These are phyloP conservation scores for Chloroceryle inda DNA, from an alignment of 2,797 vertebrate genomes.

Conservation along the genomic window DNA sequence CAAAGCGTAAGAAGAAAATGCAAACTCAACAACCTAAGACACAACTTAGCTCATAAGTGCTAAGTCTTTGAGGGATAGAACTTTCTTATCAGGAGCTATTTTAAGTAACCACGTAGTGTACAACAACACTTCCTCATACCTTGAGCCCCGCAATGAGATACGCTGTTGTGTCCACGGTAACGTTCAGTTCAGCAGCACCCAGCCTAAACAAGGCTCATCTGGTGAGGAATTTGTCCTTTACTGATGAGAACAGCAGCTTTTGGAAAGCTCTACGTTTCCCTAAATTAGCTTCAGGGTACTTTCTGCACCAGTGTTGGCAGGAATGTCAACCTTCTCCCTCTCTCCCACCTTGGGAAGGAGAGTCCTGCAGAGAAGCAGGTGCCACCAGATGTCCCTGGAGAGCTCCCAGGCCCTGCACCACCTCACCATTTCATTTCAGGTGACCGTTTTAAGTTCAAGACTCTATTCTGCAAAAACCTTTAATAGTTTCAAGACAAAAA, in stretches of 20 bases:
- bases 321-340: neutral
- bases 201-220: neutral
- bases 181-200: neutral
- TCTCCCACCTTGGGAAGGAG: neutral
- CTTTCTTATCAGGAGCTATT: slow-evolving; percentile 6
- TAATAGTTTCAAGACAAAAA: neutral
- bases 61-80: neutral
- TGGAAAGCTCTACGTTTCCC: neutral
- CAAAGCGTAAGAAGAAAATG: neutral
- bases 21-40: neutral
- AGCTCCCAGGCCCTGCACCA: fast-evolving
- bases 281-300: fast-evolving
- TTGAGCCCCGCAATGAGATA: fast-evolving
- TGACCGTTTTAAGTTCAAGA: neutral
- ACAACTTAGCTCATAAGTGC: neutral
- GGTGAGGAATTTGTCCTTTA: neutral
- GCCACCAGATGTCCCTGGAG: neutral
- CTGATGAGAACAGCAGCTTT: neutral
- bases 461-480: neutral
- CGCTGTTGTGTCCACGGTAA: neutral
- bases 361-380: neutral
- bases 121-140: slow-evolving; percentile 31
- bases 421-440: fast-evolving
- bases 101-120: neutral
- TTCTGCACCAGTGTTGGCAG: fast-evolving